Evolutionary conservation across 2,113 vertebrate genomes (phyloP), one percentile per base, ranked within the genome.

Genomic region (Pachypanchax playfairii): DNA sequence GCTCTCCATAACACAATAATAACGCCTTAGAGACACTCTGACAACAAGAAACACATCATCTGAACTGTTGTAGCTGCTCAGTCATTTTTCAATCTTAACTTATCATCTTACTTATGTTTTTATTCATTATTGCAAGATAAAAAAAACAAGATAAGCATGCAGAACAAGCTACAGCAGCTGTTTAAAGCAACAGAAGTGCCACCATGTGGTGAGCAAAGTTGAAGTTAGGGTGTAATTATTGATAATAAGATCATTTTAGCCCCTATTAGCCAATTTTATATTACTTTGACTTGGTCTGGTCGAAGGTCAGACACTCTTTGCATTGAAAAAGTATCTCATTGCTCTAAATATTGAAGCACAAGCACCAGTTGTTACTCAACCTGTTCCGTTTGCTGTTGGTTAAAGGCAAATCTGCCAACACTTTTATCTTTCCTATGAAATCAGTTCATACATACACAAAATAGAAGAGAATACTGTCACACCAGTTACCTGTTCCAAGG

Each of bases 401-500:
- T 43, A 41, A 10, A 55, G 4, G 1, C 35, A 56, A 64, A 73
- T n/a, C 24, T 49, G 5, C 8, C 61, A 0, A 12, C 1, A 17
- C 50, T 31, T 57, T 11, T 26, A 15, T 70, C 39, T 47, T 67
- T 70, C 10, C 59, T 42, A 42, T 43, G 8, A 60, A 70, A 53
- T 28, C 31, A 17, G 12, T 20, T 18, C 28, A 33, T n/a, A 14
- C 22, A n/a, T n/a, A 0, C 29, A 49, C 22, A 61, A 18, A 52
- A 17, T 22, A 59, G 14, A 17, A 3, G 9, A 22, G 25, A 59
- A 53, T 68, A 49, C 20, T 31, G 26, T 61, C 56, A 20, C 52
- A 49, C 43, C 22, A 17, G 68, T 78, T 86, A 88, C 87, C 86
- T 89, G 87, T 67, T 31, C 63, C 65, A 43, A 53, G 12, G 79